Evolutionary conservation across 92 coral and sea anemone species (phyloP).

Genomic region (Parazoanthus swiftii): DNA sequence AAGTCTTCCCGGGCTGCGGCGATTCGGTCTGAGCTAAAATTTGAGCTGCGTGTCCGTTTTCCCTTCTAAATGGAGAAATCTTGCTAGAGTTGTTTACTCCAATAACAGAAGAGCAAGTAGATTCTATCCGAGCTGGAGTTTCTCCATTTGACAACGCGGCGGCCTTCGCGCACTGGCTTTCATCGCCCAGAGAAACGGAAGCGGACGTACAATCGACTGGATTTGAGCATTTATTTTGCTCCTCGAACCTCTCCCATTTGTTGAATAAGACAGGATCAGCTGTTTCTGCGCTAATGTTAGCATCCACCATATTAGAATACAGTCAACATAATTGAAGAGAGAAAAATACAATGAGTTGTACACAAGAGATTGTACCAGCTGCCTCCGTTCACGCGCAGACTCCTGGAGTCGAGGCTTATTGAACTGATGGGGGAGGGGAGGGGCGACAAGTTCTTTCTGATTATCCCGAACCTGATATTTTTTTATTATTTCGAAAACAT

Average conservation of each 20-base stretch:
- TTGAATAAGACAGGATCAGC: conserved; percentile 38
- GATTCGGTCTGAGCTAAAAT: conserved; percentile 5
- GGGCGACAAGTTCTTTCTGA: too few species aligned
- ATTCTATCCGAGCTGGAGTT: conserved; percentile 1
- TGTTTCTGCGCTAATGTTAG: conserved; percentile 23
- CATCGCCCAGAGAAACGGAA: conserved; percentile 28
- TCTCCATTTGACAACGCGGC: conserved; percentile 28
- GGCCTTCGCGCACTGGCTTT: conserved; percentile 13
- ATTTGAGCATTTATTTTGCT: conserved; percentile 44
- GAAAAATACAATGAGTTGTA: conserved; percentile 6
- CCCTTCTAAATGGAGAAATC: neutral
- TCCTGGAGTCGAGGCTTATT: neutral
- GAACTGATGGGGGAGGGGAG: too few species aligned
- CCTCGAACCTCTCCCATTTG: conserved; percentile 70
- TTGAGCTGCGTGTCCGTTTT: neutral
- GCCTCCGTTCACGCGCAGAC: neutral
- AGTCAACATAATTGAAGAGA: conserved; percentile 27
- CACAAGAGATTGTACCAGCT: neutral
- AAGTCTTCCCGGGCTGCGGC: conserved; percentile 3
- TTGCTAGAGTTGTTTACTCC: neutral
- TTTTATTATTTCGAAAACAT: too few species aligned
- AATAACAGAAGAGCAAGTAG: neutral
- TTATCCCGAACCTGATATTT: too few species aligned
- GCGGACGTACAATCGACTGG: conserved; percentile 8
- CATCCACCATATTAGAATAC: conserved; percentile 34